Conservation (phyloP, 2,888 invertebrate genomes). For the Ctenicera cuprea region DNA sequence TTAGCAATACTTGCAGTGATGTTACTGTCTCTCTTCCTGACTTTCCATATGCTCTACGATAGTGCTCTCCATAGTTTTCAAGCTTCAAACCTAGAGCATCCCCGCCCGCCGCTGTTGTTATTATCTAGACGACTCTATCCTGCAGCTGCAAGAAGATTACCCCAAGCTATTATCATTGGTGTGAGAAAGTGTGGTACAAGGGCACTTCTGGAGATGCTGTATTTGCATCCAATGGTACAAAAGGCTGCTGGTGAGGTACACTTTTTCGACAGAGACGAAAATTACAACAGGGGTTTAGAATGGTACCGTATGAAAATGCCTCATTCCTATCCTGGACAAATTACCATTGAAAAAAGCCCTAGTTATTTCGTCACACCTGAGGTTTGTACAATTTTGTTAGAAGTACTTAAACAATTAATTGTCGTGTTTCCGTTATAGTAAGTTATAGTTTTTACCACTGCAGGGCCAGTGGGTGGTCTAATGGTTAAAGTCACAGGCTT, state of each 20-base stretch:
- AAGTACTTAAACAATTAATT: too few species aligned
- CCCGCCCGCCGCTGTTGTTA: conserved; percentile 69
- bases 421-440: too few species aligned
- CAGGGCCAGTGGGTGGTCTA: too few species aligned
- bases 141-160: conserved; percentile 79
- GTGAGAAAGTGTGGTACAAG: conserved; percentile 98
- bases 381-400: conserved; percentile 76
- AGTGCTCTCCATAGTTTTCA: conserved; percentile 89
- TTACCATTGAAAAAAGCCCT: conserved; percentile 98
- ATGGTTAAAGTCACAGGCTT: too few species aligned
- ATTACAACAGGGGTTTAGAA: conserved; percentile 92
- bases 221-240: conserved; percentile 93
- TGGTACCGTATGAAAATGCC: conserved; percentile 98
- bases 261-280: conserved; percentile 96
- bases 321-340: conserved; percentile 91
- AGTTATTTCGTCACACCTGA: conserved; percentile 97
- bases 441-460: too few species aligned
- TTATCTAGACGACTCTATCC: conserved; percentile 73
- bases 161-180: conserved; percentile 84
- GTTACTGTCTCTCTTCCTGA: conserved; percentile 87
- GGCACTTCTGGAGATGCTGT: conserved; percentile 96
- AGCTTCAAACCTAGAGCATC: conserved; percentile 72
- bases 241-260: conserved; percentile 97
- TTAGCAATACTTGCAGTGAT: conserved; percentile 87
- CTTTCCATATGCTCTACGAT: conserved; percentile 90